A percentile compares a stretch with the other conserved stretches of the same genome.
Conservation (phyloP, 1,140 invertebrate species). For the Trichonephila clavipes region DNA sequence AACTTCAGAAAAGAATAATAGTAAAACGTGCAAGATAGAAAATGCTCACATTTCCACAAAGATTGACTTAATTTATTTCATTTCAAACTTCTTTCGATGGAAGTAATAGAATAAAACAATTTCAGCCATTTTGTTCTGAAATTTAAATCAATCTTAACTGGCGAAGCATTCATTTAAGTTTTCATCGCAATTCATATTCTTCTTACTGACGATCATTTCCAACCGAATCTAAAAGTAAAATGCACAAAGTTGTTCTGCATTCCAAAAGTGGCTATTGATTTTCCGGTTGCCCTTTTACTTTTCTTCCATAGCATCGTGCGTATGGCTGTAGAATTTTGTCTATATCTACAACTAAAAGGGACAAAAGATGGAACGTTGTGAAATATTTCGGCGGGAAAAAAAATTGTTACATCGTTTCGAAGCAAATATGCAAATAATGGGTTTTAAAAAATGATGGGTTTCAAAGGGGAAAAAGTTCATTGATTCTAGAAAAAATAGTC, state of each 20-base stretch:
- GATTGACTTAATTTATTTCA: too few species aligned
- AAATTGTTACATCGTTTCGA: neutral
- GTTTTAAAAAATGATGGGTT: neutral
- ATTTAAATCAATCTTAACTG: neutral
- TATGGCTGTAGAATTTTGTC: neutral
- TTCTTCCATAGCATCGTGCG: neutral
- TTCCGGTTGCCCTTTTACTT: neutral
- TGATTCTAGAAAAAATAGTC: neutral
- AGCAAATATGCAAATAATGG: neutral
- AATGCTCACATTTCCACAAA: too few species aligned
- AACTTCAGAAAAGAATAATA: too few species aligned
- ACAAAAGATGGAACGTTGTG: neutral
- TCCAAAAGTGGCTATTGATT: conserved; percentile 13
- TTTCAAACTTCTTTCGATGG: too few species aligned
- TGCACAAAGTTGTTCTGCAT: neutral
- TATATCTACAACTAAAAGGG: neutral
- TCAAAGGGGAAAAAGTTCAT: neutral
- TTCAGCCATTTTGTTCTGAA: neutral
- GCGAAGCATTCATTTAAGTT: neutral
- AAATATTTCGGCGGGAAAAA: neutral
- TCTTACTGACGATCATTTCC: neutral
- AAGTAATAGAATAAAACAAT: neutral
- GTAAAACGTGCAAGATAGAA: too few species aligned
- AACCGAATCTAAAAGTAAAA: conserved; percentile 8
- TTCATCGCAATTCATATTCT: conserved; percentile 4